Base-by-base conservation (phyloP, 30 jellyfish, hydroid and myxozoan species). In the Aurelia aurita complex sp. Pacific region DNA sequence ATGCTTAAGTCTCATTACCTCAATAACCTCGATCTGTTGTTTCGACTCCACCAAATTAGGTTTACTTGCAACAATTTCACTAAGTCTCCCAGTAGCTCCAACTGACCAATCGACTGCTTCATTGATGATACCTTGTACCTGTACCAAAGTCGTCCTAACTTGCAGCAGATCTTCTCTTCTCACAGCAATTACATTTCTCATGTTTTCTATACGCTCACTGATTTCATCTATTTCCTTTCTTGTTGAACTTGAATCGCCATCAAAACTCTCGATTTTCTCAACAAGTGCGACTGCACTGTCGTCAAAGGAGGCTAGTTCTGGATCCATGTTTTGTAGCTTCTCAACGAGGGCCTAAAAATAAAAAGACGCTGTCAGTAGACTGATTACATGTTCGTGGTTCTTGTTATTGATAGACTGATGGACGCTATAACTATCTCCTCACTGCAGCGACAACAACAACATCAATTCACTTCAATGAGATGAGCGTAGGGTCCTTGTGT, bases 41-140 rank as follows among this genome's bases (percentile, higher is more conserved):
- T 78, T 76, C 29, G 93, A 94, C 53, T 94, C 97, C 46, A 76
- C 94, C 40, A 97, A 87, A 34, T 94, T 82, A 7, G 84, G 87
- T 23, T 76, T 79, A 54, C 87, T 90, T 10, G 96, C 79, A 18
- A 81, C 96, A 18, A 88, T 64, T 60, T 55, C 82, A 17, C 76
- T 73, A 36, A 94, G 80, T 17, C 65, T 77, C 43, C 71, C 83
- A 6, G 88, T 88, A 33, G 98, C 89, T 42, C 59, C 82, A 3
- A 36, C 90, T 23, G 88, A 65, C 97, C 98, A 88, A 13, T 66
- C 85, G 32, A 65, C 64, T 23, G 85, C 79, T n/a, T 77, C 70
- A 29, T 84, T 79, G 8, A 69, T 73, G 79, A 83, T 80, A 46
- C 62, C 57, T 5, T 43, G 67, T 55, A 80, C 67, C 69, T 86